Conservation (phyloP, 2,888 invertebrate species). For the Melipona beecheii region DNA sequence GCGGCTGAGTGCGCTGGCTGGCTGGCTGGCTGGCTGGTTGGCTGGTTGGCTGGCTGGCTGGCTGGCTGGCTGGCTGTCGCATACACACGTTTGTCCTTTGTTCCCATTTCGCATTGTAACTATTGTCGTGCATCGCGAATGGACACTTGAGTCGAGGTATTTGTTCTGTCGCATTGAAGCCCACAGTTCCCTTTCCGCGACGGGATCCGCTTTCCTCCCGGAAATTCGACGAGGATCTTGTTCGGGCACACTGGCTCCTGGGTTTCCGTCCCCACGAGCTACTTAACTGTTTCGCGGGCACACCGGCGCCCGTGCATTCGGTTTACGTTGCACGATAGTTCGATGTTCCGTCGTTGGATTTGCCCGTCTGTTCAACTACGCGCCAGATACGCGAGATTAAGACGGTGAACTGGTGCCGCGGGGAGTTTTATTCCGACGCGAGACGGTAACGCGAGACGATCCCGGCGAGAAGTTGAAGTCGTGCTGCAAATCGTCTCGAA, state of each 20-base stretch:
- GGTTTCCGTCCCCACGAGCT: constrained; percentile 4
- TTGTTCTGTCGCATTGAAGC: constrained; percentile 48
- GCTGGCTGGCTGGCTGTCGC: background rate
- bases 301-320: background rate
- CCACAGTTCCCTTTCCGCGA: constrained; percentile 35
- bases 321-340: constrained; percentile 5
- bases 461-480: background rate
- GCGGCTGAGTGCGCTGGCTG: background rate
- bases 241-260: constrained; percentile 1
- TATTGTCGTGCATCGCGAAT: constrained; percentile 51
- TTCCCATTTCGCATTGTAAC: constrained; percentile 47
- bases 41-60: background rate
- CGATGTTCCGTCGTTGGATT: background rate
- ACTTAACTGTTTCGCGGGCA: constrained; percentile 14
- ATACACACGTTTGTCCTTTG: constrained; percentile 33
- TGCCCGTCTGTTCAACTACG: background rate
- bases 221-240: constrained; percentile 42
- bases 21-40: no score
- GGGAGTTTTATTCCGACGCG: background rate
- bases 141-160: constrained; percentile 61
- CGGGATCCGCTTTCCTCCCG: constrained; percentile 43
- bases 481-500: background rate
- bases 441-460: background rate
- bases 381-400: background rate
- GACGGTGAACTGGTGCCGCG: no score